phyloP scores from a whole-genome alignment of 1,140 invertebrate species.

The Ooceraea biroi region DNA sequence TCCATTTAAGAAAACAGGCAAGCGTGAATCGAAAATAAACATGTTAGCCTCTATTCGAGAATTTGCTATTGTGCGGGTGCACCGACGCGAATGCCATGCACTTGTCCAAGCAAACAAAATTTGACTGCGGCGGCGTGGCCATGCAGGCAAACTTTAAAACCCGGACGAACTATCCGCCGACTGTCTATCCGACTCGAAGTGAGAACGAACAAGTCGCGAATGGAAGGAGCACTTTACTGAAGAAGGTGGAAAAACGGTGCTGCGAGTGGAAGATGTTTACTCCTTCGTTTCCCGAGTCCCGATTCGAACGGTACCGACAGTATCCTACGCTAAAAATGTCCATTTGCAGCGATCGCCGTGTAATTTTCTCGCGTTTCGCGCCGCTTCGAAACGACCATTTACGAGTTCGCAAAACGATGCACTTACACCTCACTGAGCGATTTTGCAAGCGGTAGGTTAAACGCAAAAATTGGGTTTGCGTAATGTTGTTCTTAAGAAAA shows the following conservation, averaged over 20 bases:
- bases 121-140: slow-evolving; percentile 52
- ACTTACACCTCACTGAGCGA: slow-evolving; percentile 38
- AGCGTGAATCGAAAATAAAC: slow-evolving; percentile 58
- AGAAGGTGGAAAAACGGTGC: slow-evolving; percentile 64
- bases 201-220: slow-evolving; percentile 55
- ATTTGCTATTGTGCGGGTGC: slow-evolving; percentile 37
- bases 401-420: slow-evolving; percentile 37
- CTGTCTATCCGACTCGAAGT: slow-evolving; percentile 41
- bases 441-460: slow-evolving; percentile 31
- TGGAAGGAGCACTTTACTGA: slow-evolving; percentile 46
- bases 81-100: slow-evolving; percentile 39
- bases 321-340: slow-evolving; percentile 36
- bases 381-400: slow-evolving; percentile 34
- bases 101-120: slow-evolving; percentile 60
- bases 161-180: slow-evolving; percentile 48
- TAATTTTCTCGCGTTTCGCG: slow-evolving; percentile 50
- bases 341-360: slow-evolving; percentile 39
- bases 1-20: slow-evolving; percentile 31
- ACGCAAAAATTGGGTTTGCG: slow-evolving; percentile 26
- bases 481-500: not conserved
- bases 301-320: slow-evolving; percentile 6
- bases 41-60: slow-evolving; percentile 38
- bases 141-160: slow-evolving; percentile 48
- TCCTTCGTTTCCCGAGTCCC: slow-evolving; percentile 36
- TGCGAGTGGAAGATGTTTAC: slow-evolving; percentile 49